Percentiles rank a stretch among this genome's conserved stretches.
Evolutionary conservation across 2,888 invertebrate species (phyloP).

Genomic region (Aphrophora alni): DNA sequence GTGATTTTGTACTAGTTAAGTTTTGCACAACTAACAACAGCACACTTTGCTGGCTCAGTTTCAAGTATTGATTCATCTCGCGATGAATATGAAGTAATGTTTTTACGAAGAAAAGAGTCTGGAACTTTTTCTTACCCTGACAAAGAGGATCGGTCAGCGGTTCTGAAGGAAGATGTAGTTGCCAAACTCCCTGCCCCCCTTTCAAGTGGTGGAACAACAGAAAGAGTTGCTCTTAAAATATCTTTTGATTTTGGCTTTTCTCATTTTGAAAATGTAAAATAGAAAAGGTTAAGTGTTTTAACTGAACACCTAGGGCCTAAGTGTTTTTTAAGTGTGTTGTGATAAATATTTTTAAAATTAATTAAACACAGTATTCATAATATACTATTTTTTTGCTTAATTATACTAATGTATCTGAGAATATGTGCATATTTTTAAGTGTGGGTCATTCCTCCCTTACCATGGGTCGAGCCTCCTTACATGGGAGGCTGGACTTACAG

Average conservation of each 20-base stretch:
- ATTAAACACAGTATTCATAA: no score
- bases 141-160: slow-evolving; percentile 2
- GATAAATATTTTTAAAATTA: no score
- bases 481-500: no score
- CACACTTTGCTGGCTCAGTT: slow-evolving; percentile 17
- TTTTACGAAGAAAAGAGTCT: no score
- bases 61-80: neutral
- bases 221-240: slow-evolving; percentile 15
- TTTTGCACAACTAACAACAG: slow-evolving; percentile 19
- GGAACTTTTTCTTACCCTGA: slow-evolving; percentile 12
- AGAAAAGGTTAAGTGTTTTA: no score
- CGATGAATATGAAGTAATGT: slow-evolving; percentile 16
- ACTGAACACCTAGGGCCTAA: no score
- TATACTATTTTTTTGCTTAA: no score
- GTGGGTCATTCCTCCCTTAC: no score
- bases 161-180: slow-evolving; percentile 10
- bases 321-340: no score
- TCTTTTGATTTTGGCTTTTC: slow-evolving; percentile 2
- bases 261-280: slow-evolving; percentile 13
- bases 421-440: no score
- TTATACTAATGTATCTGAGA: no score
- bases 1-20: slow-evolving; percentile 25
- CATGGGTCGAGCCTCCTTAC: no score
- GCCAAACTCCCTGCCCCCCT: slow-evolving; percentile 16
- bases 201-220: slow-evolving; percentile 15